Percentiles rank a stretch among this genome's conserved stretches.
Conservation (phyloP, 2,888 invertebrate genomes). For the Meganola albula region DNA sequence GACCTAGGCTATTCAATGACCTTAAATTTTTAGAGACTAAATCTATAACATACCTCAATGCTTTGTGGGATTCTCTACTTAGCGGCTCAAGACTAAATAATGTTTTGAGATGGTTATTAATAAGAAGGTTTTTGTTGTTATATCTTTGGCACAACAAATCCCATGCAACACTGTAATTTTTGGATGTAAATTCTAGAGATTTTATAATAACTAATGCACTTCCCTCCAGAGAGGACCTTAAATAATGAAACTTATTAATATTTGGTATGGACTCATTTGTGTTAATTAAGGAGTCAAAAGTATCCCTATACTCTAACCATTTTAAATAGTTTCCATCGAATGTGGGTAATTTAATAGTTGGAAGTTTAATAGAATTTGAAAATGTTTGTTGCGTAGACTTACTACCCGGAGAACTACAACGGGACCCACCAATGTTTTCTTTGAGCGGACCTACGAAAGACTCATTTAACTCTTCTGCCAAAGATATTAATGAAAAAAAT, state of each 20-base stretch:
- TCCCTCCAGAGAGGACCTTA: neutral
- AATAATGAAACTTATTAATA: constrained; percentile 1
- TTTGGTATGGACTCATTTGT: neutral
- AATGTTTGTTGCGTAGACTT: neutral
- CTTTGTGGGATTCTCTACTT: neutral
- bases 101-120: constrained; percentile 2
- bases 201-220: neutral
- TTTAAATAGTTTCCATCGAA: constrained; percentile 1
- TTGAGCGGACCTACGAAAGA: neutral
- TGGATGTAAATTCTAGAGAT: neutral
- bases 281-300: constrained; percentile 1
- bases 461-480: neutral
- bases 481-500: neutral
- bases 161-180: neutral
- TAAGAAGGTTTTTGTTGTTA: constrained; percentile 1
- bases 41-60: neutral
- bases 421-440: neutral
- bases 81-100: neutral
- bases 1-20: neutral
- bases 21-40: constrained; percentile 1
- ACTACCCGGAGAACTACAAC: neutral
- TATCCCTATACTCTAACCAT: constrained; percentile 3
- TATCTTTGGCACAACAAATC: neutral
- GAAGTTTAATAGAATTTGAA: neutral
- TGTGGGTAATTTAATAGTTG: neutral